Base-by-base conservation (phyloP, 2,113 vertebrate genomes). In the Parotia lawesii region DNA sequence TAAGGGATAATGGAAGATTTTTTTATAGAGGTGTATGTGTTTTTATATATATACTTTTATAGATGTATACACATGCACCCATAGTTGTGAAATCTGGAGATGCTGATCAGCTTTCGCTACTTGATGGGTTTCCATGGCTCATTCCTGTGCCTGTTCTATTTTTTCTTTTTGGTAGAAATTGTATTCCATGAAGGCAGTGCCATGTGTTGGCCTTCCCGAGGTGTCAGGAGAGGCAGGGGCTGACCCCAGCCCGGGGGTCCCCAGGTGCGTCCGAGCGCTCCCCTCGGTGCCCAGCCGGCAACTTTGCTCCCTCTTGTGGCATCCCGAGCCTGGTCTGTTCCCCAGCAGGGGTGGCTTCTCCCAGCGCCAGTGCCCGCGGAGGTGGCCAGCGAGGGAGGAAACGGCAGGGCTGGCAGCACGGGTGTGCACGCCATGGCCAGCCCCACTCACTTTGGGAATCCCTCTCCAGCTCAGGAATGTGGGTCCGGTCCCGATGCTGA, bases 281-380 rank as follows among this genome's bases (percentile, higher is more conserved):
- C 66, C 35, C 4, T 1, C 53, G 4, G 17, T 38, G 50, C 82
- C 90, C 88, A n/a, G 50, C 62, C 31, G 11, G 64, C 71, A 18
- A 0, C 45, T 90, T 81, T 94, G 89, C 96, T 95, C 94, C 91
- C 94, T 92, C 94, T 94, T 33, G 82, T 73, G 95, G 93, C 88
- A 80, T 80, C 65, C 22, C 4, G 14, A 31, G 47, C 47, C 40
- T 1, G 75, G 8, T 44, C 74, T 15, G 47, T 6, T 48, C 56
- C 67, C 31, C 37, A 5, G 62, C 62, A 3, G 22, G 37, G 79
- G 8, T 29, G 71, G 33, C 27, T 75, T 3, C 25, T 82, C 83
- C 62, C 89, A 17, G 69, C 9, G 6, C 11, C 33, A 4, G 48
- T 12, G 72, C 14, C 61, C 2, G 2, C n/a, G 23, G 56, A 11